Percentiles rank a stretch among this genome's conserved stretches.
Evolutionary conservation across 2,113 vertebrate genomes (phyloP).

Genomic region (Fulmarus glacialis): DNA sequence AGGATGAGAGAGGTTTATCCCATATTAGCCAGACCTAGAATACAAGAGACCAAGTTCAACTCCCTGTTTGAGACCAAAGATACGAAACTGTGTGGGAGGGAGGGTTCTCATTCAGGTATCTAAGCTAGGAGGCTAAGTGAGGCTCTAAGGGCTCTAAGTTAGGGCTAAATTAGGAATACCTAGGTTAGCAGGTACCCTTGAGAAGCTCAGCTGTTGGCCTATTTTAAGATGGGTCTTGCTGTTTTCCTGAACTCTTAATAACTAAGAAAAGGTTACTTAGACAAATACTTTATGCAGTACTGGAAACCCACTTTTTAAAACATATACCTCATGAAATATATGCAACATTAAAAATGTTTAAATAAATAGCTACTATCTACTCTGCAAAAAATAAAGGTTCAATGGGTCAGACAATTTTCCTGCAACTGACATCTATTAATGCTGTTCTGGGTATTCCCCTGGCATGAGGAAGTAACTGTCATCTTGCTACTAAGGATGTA

Average conservation of each 20-base stretch:
- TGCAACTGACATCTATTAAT: neutral
- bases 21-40: neutral
- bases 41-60: neutral
- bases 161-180: neutral
- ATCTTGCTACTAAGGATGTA: conserved; percentile 42
- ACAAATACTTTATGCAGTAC: neutral
- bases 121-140: neutral
- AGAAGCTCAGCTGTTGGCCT: neutral
- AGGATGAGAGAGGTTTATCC: neutral
- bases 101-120: neutral
- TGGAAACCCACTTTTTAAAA: neutral
- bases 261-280: neutral
- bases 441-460: neutral
- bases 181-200: neutral
- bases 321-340: neutral
- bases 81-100: neutral
- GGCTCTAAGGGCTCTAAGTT: neutral
- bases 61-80: neutral
- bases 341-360: neutral
- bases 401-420: neutral
- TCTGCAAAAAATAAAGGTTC: neutral
- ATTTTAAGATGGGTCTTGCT: neutral
- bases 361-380: neutral
- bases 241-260: neutral
- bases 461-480: conserved; percentile 9